Conservation (phyloP, 2,888 invertebrate species). For the Sabellastarte sp. region DNA sequence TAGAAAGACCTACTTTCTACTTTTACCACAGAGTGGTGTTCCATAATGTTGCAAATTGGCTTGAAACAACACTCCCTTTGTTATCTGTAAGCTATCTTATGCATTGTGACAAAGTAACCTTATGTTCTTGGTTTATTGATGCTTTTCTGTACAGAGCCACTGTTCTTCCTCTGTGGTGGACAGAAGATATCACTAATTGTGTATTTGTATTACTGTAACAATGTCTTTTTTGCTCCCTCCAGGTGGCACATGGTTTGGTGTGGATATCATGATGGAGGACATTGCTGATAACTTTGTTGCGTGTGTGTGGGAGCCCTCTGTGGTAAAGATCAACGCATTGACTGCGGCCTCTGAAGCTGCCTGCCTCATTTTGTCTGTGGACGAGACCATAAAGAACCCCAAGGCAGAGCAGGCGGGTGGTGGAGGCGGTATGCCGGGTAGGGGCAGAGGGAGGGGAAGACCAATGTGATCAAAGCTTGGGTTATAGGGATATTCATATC, state of each 20-base stretch:
- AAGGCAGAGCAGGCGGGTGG: conserved; percentile 35
- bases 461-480: conserved; percentile 24
- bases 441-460: conserved; percentile 48
- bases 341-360: conserved; percentile 94
- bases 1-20: no score
- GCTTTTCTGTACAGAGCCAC: no score
- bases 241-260: conserved; percentile 88
- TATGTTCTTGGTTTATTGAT: no score
- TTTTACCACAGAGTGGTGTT: no score
- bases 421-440: conserved; percentile 30
- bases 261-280: conserved; percentile 91
- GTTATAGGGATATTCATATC: no score
- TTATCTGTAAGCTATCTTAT: no score
- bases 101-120: no score
- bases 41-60: no score
- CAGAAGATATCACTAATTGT: no score
- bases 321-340: conserved; percentile 94
- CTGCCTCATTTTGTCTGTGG: conserved; percentile 91
- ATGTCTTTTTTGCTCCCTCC: conserved; percentile 19
- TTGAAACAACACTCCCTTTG: no score
- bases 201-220: no score
- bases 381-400: conserved; percentile 95
- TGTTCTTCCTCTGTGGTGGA: no score
- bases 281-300: conserved; percentile 88
- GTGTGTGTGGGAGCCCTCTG: conserved; percentile 97